A percentile compares a stretch with the other conserved stretches of the same genome.
Evolutionary conservation across 2,888 invertebrate genomes (phyloP).

Genomic region (Pristionchus mayeri): DNA sequence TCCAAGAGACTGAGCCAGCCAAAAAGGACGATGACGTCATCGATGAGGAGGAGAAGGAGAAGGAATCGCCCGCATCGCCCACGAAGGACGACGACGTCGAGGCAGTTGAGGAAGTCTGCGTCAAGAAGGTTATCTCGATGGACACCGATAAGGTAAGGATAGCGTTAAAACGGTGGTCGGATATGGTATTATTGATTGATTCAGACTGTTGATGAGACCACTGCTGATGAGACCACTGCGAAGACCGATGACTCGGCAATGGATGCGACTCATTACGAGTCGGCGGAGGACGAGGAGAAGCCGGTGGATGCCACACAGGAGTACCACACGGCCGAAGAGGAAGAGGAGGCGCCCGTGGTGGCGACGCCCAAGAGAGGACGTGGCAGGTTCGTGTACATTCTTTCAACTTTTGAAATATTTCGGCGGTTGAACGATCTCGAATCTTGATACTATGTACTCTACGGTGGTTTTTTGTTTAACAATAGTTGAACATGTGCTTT

Average conservation of each 20-base stretch:
- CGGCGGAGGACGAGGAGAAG: neutral
- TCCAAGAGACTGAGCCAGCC: neutral
- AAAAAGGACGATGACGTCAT: neutral
- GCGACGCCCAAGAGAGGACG: neutral
- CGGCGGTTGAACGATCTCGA: neutral
- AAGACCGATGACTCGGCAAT: neutral
- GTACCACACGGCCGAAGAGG: neutral
- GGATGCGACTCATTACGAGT: neutral
- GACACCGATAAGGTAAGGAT: conserved; percentile 38
- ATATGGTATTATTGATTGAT: no score
- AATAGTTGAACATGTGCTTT: neutral
- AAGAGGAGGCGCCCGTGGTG: neutral
- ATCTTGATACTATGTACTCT: neutral
- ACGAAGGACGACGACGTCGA: neutral
- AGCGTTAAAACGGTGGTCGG: no score
- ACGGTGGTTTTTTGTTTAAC: neutral
- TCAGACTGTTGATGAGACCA: no score
- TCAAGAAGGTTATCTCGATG: conserved; percentile 47
- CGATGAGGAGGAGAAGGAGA: conserved; percentile 47
- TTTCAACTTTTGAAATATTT: no score
- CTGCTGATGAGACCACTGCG: neutral
- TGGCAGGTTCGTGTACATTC: neutral
- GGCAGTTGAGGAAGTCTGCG: conserved; percentile 49
- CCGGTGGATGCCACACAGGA: neutral
- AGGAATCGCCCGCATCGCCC: neutral